A percentile compares a stretch with the other conserved stretches of the same genome.
Conservation (phyloP, 1,140 invertebrate species). For the Magallana angulata region DNA sequence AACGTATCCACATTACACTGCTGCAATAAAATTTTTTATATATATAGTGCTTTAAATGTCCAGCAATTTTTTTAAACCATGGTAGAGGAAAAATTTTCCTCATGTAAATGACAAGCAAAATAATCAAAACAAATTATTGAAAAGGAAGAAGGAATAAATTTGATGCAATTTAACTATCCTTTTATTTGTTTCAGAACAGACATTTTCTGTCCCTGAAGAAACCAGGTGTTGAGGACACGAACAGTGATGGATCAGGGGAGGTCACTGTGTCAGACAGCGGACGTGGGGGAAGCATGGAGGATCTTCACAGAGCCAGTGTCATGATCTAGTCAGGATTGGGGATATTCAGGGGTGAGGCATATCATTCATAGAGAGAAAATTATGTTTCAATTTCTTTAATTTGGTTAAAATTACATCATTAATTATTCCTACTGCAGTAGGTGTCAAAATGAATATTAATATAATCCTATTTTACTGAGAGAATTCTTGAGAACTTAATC, state of each 20-base stretch:
- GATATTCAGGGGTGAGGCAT: neutral
- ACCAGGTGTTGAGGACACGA: conserved; percentile 41
- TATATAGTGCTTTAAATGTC: too few species aligned
- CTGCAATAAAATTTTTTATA: too few species aligned
- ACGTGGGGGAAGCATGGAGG: conserved; percentile 46
- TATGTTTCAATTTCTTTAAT: too few species aligned
- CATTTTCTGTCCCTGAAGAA: conserved; percentile 48
- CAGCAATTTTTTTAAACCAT: too few species aligned
- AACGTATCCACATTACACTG: too few species aligned
- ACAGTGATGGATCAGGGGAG: conserved; percentile 50
- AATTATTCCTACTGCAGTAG: neutral
- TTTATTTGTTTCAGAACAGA: conserved; percentile 49
- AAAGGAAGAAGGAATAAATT: neutral
- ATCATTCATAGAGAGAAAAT: neutral
- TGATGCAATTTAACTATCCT: conserved; percentile 25
- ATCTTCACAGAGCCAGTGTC: conserved; percentile 41
- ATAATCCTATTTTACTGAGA: neutral
- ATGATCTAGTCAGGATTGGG: conserved; percentile 38
- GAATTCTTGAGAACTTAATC: neutral
- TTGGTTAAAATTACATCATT: neutral
- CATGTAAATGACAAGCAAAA: neutral
- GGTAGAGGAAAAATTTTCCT: too few species aligned
- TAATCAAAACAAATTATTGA: too few species aligned
- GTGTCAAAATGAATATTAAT: neutral
- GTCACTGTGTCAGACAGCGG: conserved; percentile 51